phyloP scores from a whole-genome alignment of 2,888 invertebrate genomes.

The Linnaemya vulpina region DNA sequence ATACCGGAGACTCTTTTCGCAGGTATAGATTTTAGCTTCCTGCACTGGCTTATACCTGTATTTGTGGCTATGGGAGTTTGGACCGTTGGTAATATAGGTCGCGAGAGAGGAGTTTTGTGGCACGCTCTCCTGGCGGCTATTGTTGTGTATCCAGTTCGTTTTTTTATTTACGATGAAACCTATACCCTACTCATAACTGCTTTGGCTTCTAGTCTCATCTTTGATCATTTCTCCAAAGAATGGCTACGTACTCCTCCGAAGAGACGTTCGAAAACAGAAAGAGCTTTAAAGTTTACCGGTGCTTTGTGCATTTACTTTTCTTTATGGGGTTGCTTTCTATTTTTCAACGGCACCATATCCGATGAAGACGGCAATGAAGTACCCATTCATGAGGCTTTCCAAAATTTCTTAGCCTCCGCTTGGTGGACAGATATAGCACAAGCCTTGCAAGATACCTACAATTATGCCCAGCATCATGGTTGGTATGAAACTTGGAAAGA shows the following conservation, averaged over 20 bases:
- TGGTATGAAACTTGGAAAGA: constrained; percentile 95
- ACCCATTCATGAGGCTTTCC: constrained; percentile 93
- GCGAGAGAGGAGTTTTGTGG: constrained; percentile 89
- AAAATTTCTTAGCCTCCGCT: constrained; percentile 94
- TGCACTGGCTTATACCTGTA: constrained; percentile 89
- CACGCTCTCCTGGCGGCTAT: constrained; percentile 88
- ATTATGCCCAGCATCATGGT: constrained; percentile 92
- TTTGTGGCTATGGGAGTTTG: constrained; percentile 92
- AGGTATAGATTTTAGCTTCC: constrained; percentile 88
- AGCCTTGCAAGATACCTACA: constrained; percentile 89
- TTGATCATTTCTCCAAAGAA: constrained; percentile 90
- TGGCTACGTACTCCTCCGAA: constrained; percentile 89
- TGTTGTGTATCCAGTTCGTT: constrained; percentile 86
- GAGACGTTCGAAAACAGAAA: constrained; percentile 83
- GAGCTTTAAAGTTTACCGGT: constrained; percentile 85
- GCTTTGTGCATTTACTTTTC: constrained; percentile 88
- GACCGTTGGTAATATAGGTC: constrained; percentile 95
- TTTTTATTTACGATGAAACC: constrained; percentile 89
- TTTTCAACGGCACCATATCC: constrained; percentile 93
- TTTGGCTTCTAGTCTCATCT: constrained; percentile 87
- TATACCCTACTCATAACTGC: constrained; percentile 88
- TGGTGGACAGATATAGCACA: constrained; percentile 93
- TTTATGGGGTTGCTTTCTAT: constrained; percentile 91
- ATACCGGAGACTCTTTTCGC: constrained; percentile 89
- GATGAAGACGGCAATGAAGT: constrained; percentile 94